Evolutionary conservation across 2,888 invertebrate species (phyloP).

Genomic region (Tetramorium bicarinatum): DNA sequence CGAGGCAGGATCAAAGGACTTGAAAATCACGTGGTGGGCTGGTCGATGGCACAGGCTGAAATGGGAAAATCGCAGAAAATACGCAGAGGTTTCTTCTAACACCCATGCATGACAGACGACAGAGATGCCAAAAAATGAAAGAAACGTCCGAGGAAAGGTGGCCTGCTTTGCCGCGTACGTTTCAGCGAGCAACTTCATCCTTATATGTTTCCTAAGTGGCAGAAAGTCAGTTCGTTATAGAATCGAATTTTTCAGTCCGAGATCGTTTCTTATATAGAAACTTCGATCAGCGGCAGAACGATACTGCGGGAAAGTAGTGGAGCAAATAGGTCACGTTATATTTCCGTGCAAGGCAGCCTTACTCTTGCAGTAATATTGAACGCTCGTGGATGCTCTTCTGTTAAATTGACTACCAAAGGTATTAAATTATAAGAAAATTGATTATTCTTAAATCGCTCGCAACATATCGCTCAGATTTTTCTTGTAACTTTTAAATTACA

Average conservation of each 20-base stretch:
- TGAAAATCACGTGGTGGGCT: conserved; percentile 25
- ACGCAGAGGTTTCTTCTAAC: conserved; percentile 31
- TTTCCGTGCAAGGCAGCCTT: conserved; percentile 20
- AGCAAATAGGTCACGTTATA: conserved; percentile 49
- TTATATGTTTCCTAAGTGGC: conserved; percentile 52
- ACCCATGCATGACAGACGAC: conserved; percentile 12
- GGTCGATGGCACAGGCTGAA: conserved; percentile 32
- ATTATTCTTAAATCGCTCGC: conserved; percentile 24
- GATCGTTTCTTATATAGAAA: conserved; percentile 43
- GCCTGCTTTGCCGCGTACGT: conserved; percentile 36
- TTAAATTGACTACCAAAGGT: conserved; percentile 21
- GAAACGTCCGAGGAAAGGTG: conserved; percentile 14
- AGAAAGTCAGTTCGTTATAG: conserved; percentile 50
- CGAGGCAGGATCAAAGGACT: conserved; percentile 57
- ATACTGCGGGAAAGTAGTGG: neutral
- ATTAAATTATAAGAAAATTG: conserved; percentile 22
- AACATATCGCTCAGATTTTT: neutral
- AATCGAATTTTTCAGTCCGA: conserved; percentile 46
- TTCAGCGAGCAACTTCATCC: conserved; percentile 43
- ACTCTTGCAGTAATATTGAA: conserved; percentile 28
- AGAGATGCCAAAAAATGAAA: conserved; percentile 33
- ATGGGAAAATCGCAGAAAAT: conserved; percentile 43
- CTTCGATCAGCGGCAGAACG: conserved; percentile 36
- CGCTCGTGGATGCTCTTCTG: neutral
- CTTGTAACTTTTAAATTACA: neutral